Evolutionary conservation across 2,888 invertebrate species (phyloP), one percentile per base, ranked within the genome.

Genomic region (Palloptera scutellata): DNA sequence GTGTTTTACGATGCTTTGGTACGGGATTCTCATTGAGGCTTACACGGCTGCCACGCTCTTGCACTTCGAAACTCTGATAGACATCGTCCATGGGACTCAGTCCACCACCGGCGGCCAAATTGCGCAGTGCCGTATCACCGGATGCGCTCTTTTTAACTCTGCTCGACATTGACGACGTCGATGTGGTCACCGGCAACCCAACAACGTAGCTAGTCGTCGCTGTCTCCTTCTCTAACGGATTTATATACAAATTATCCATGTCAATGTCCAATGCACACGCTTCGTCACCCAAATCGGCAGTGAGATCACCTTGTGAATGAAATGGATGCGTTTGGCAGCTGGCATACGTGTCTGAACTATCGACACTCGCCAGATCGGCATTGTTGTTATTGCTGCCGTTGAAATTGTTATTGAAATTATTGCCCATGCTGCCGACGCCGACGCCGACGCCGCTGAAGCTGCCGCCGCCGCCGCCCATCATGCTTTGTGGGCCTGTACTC

Each of bases 301-400:
- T 89, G 81, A 91, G 88, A 87, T 91, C 91, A 83, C 90, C 91
- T 88, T 94, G 93, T 79, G 95, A 95, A 86, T 92, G 91, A 87
- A 93, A 95, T 81, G 95, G 95, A 88, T 96, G 96, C 81, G 97
- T 96, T 88, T 95, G 93, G 88, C 97, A 97, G 87, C 95, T 96
- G 86, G 95, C 95, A 87, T 95, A 97, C 76, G 97, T 97, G 86
- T 97, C 97, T 81, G 95, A 92, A 87, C 95, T 92, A 87, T 89
- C 89, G 76, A 89, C 87, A 79, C 88, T 89, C 72, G 87, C 88
- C 79, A 88, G 77, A 72, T 88, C 88, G 41, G 84, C 86, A 77
- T 84, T 85, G 73, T 85, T 85, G 75, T 83, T 84, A 69, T 79
- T 85, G 67, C 82, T 83, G 72, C 85, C 83, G 69, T 78, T 80